Percentiles rank a stretch among this genome's conserved stretches.
Evolutionary conservation across 2,888 invertebrate species (phyloP).

Genomic region (Loripinus fragilis): DNA sequence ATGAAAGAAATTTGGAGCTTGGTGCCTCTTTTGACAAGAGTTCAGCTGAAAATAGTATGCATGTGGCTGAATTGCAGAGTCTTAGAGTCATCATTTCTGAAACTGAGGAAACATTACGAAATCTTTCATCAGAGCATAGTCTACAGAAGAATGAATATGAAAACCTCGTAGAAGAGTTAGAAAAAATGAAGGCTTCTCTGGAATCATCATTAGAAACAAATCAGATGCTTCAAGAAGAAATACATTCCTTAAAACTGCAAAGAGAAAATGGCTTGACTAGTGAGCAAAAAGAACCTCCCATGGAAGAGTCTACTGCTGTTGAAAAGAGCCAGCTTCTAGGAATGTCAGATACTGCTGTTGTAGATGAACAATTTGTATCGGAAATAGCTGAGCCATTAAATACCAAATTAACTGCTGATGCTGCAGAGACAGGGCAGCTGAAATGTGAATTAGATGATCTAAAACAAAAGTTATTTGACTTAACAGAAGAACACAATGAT

Average conservation of each 20-base stretch:
- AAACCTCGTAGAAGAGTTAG: neutral
- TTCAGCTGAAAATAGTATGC: conserved; percentile 27
- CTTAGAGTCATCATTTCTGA: conserved; percentile 31
- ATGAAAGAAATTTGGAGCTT: conserved; percentile 24
- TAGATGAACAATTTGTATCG: neutral
- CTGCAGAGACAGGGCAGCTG: neutral
- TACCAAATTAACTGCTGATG: neutral
- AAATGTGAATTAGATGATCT: neutral
- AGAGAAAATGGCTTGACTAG: neutral
- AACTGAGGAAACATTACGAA: conserved; percentile 9
- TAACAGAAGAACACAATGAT: conserved; percentile 23
- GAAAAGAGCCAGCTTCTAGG: neutral
- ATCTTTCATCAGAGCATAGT: conserved; percentile 16
- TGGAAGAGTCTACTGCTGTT: neutral
- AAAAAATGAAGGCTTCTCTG: conserved; percentile 18
- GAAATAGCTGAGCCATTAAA: neutral
- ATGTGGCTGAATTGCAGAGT: conserved; percentile 35
- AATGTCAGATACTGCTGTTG: neutral
- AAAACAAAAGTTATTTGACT: neutral
- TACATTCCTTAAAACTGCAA: conserved; percentile 19
- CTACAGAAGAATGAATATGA: conserved; percentile 12
- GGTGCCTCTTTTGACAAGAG: conserved; percentile 18
- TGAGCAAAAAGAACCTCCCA: neutral
- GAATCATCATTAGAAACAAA: conserved; percentile 2
- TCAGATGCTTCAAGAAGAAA: conserved; percentile 16